Base-by-base conservation (phyloP, 1,140 invertebrate genomes). In the Apis mellifera region DNA sequence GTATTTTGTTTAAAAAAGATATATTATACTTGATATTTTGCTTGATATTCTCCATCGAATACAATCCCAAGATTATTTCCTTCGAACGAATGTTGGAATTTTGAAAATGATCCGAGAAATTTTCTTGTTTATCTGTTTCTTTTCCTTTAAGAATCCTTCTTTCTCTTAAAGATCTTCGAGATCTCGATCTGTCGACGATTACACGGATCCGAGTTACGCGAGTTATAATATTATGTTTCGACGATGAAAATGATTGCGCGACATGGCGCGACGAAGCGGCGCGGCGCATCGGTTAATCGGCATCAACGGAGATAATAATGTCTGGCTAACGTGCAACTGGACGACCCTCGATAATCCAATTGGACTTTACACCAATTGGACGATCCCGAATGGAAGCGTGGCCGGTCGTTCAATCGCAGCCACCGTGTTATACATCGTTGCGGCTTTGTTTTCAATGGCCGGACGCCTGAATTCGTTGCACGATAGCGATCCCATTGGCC, bases 261-360 rank as follows among this genome's bases (percentile, higher is more conserved):
- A 26, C 62, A 26, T 77, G 8, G 17, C 54, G 48, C 21, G 13
- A 11, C 32, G 15, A 52, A 32, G 48, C 48, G n/a, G 26, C 42
- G 48, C 48, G n/a, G 26, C 42, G 23, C 66, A 60, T n/a, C 65
- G 50, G 21, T 66, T 69, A 78, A 78, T 82, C 74, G 75, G 62
- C 65, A 59, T 64, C 70, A 70, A 71, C 42, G 75, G 48, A n/a
- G 76, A 84, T 87, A 86, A 86, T 79, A 83, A 86, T 65, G 77
- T 87, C 77, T 70, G 50, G 74, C 52, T 68, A 62, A 76, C 65
- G 85, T 78, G 69, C 75, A 86, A 84, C 86, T 86, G 64, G 84
- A 48, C 57, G 32, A 78, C 57, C 76, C 57, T 62, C 55, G 82
- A 80, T 84, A 87, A 87, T 86, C 81, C 72, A 59, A 82, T 85